Evolutionary conservation across 2,888 invertebrate genomes (phyloP).

Genomic region (Adineta ricciae): DNA sequence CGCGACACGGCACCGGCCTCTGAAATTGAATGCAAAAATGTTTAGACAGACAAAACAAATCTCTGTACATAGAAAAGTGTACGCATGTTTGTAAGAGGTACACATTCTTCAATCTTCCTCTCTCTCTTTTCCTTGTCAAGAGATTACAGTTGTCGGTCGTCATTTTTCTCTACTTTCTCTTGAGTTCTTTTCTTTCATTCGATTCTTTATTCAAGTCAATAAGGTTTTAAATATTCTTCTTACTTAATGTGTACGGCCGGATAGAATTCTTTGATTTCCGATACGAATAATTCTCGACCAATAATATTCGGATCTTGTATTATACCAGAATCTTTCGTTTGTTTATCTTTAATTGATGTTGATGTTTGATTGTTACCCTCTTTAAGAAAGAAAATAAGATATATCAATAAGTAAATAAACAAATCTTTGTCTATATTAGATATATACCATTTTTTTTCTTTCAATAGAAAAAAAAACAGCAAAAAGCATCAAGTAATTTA

Average conservation of each 20-base stretch:
- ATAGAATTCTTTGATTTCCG: conserved; percentile 33
- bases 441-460: not conserved
- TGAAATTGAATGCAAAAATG: conserved; percentile 36
- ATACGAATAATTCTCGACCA: conserved; percentile 34
- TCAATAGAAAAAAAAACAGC: not conserved
- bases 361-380: conserved; percentile 13
- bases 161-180: not conserved
- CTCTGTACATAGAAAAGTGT: not conserved
- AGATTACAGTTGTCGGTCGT: conserved; percentile 15
- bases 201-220: not conserved
- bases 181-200: not conserved
- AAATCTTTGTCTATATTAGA: not conserved
- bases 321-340: conserved; percentile 25
- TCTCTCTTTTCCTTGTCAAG: not conserved
- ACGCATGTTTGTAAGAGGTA: not conserved
- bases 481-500: conserved; percentile 9
- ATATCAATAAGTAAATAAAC: conserved; percentile 14
- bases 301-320: conserved; percentile 32
- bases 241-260: conserved; percentile 33
- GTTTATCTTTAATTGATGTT: conserved; percentile 11
- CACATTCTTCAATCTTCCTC: not conserved
- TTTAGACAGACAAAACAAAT: conserved; percentile 10
- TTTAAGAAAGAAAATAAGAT: not conserved
- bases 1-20: conserved; percentile 54
- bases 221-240: conserved; percentile 19